Evolutionary conservation across 2,888 invertebrate genomes (phyloP), one percentile per base, ranked within the genome.

Genomic region (Quadroppia sp.): DNA sequence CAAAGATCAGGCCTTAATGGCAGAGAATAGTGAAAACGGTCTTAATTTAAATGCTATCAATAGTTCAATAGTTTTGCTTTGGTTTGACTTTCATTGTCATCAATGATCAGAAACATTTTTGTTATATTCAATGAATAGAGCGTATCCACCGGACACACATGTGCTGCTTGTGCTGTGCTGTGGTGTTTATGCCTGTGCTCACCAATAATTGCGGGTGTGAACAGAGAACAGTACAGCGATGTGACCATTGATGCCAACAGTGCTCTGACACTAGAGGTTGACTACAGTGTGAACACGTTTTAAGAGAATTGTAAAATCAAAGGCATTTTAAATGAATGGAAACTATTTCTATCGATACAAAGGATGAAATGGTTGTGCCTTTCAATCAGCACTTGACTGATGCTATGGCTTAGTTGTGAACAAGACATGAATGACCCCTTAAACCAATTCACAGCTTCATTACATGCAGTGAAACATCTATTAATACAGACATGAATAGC

Each of bases 31-130:
- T 23, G n/a, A 15, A 64, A 40, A 36, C 40, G 45, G 45, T 64
- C 64, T 64, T 64, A 64, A 64, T 64, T 64, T 64, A 64, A 64
- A 64, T 64, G 64, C 64, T 32, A 64, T 64, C 61, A 61, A 61
- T 61, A 17, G 61, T 61, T 17, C n/a, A 56, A 25, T n/a, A 11
- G 23, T 23, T 59, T 28, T 25, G 59, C 30, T 59, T 32, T 59
- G 28, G 59, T 30, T 30, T 32, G 17, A 17, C 59, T 59, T 30
- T 30, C 64, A 64, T 64, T 64, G 64, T 64, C 36, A 64, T 36
- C 40, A 64, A 64, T 28, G 36, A 40, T 36, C 36, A 64, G 64
- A 64, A 64, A 64, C 64, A 64, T 64, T 64, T 64, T 36, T 32
- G 64, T 32, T 59, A 30, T 59, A 59, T 17, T 36, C 20, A 64